A percentile compares a stretch with the other conserved stretches of the same genome.
These are phyloP conservation scores for Metopia argyrocephala DNA, from an alignment of 2,888 invertebrate species.

Conservation along the genomic window DNA sequence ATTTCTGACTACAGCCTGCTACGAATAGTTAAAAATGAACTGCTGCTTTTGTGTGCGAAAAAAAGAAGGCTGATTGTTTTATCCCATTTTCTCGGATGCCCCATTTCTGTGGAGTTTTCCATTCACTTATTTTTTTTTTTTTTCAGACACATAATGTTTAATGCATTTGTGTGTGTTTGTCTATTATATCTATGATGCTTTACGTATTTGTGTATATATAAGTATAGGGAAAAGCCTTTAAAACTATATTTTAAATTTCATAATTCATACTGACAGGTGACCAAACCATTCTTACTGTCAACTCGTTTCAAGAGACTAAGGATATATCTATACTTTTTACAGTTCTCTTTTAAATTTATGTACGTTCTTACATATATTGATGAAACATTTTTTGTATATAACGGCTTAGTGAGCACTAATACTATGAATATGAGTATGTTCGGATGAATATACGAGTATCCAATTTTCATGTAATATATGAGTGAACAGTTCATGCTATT, in stretches of 20 bases:
- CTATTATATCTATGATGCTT: background rate
- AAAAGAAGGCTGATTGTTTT: background rate
- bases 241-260: constrained; percentile 31
- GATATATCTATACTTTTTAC: too few species aligned
- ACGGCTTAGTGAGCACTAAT: too few species aligned
- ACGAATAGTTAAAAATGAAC: background rate
- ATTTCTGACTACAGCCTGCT: background rate
- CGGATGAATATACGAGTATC: too few species aligned
- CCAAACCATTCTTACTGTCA: constrained; percentile 47
- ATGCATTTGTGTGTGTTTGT: background rate
- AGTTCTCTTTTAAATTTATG: too few species aligned
- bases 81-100: background rate
- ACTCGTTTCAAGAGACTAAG: too few species aligned
- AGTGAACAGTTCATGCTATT: too few species aligned
- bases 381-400: too few species aligned
- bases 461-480: too few species aligned
- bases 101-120: too few species aligned
- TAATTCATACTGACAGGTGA: constrained; percentile 58
- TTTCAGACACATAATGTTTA: background rate
- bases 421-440: too few species aligned
- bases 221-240: too few species aligned
- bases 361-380: too few species aligned
- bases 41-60: background rate
- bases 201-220: background rate
- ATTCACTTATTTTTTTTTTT: background rate